phyloP scores from a whole-genome alignment of 2,797 vertebrate genomes.

The Oophaga sylvatica region DNA sequence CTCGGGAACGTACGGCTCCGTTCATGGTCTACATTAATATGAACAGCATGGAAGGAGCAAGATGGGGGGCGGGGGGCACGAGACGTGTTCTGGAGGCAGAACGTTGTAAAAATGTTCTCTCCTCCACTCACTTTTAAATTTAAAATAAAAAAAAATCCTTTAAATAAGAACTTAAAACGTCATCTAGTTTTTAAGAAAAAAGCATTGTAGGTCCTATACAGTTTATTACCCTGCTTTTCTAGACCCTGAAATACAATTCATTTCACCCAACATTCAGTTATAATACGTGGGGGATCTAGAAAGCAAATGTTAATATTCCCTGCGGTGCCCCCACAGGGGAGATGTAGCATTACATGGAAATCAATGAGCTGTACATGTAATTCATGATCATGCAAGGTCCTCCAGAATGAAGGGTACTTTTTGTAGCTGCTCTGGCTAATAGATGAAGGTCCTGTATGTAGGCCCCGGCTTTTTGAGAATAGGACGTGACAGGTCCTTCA shows the following conservation, averaged over 20 bases:
- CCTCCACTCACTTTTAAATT: not conserved
- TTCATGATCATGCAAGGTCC: no score
- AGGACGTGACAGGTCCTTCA: no score
- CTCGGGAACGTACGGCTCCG: not conserved
- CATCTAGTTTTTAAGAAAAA: not conserved
- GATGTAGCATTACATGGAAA: no score
- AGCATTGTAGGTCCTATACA: not conserved
- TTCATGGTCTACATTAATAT: not conserved
- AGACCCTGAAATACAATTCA: not conserved
- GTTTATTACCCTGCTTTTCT: not conserved
- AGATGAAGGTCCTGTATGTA: no score
- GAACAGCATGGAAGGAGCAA: not conserved
- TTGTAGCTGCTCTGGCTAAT: no score
- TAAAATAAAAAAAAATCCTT: not conserved
- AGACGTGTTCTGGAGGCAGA: not conserved
- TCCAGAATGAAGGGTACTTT: no score
- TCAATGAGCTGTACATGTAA: no score
- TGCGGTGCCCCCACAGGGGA: not conserved
- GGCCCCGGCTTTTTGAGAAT: no score
- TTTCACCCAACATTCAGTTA: no score
- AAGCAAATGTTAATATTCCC: not conserved
- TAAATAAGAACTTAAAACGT: not conserved
- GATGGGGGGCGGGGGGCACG: not conserved
- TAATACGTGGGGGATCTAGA: not conserved
- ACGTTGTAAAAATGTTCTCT: not conserved